These are phyloP conservation scores for Lanistes nyassanus DNA, from an alignment of 1,140 invertebrate species.

Conservation along the genomic window DNA sequence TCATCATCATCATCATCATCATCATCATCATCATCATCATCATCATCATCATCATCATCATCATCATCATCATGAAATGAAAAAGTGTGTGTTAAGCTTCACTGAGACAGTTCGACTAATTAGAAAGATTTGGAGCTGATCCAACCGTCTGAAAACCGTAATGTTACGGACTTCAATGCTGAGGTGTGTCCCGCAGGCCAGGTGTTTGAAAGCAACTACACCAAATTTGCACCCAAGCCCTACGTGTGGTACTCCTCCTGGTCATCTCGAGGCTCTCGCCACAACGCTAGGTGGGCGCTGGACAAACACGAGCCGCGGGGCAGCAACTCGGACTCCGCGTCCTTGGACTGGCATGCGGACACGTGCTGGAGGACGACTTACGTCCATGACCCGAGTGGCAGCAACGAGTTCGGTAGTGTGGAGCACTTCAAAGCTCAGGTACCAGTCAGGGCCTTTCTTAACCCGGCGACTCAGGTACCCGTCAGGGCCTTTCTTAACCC, in stretches of 20 bases:
- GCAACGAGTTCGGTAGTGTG: slow-evolving; percentile 10
- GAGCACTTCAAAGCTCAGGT: slow-evolving; percentile 22
- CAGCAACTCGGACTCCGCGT: slow-evolving; percentile 25
- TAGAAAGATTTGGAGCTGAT: too few relatives aligned
- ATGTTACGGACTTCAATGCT: too few relatives aligned
- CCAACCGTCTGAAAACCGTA: too few relatives aligned
- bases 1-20: too few relatives aligned
- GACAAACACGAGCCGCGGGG: neutral
- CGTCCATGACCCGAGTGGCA: slow-evolving; percentile 25
- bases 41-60: too few relatives aligned
- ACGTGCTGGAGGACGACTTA: slow-evolving; percentile 30
- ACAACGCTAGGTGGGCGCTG: slow-evolving; percentile 30
- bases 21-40: too few relatives aligned
- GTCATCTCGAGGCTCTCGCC: slow-evolving; percentile 26
- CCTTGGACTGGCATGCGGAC: slow-evolving; percentile 35
- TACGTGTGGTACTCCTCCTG: slow-evolving; percentile 35
- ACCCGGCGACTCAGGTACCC: too few relatives aligned
- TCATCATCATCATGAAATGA: too few relatives aligned
- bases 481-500: too few relatives aligned
- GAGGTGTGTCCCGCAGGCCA: neutral
- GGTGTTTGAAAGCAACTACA: slow-evolving; percentile 7
- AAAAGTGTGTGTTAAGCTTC: too few relatives aligned
- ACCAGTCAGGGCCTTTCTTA: too few relatives aligned
- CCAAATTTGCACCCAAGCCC: slow-evolving; percentile 19
- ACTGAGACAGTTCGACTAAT: too few relatives aligned